Conservation (phyloP, 1,140 invertebrate genomes). For the Listronotus oregonensis region DNA sequence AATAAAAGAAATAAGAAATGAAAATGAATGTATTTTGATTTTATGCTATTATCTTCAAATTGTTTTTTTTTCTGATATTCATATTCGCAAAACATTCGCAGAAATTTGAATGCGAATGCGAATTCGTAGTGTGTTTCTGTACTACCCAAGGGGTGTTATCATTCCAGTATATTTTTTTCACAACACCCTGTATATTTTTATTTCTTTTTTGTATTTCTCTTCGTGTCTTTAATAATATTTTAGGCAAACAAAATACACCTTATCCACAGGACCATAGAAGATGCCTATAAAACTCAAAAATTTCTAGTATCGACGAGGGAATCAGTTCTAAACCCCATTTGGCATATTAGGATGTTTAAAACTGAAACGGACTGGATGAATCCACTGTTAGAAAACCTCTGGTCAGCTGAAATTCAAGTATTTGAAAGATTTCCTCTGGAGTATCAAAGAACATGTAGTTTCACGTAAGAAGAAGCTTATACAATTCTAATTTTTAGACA, state of each 20-base stretch:
- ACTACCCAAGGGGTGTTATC: too few species aligned
- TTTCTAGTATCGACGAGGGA: background rate
- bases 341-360: constrained; percentile 9
- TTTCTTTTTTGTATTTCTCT: too few species aligned
- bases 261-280: constrained; percentile 1
- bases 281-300: background rate
- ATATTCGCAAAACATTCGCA: too few species aligned
- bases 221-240: background rate
- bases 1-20: too few species aligned
- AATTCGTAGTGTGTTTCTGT: too few species aligned
- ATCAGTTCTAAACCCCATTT: background rate
- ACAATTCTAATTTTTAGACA: too few species aligned
- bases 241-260: constrained; percentile 8
- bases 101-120: too few species aligned
- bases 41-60: too few species aligned
- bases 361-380: constrained; percentile 12
- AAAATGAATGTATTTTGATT: too few species aligned
- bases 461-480: constrained; percentile 11
- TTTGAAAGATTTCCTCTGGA: constrained; percentile 11
- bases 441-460: constrained; percentile 8
- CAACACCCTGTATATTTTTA: too few species aligned
- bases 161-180: too few species aligned
- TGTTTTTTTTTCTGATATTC: too few species aligned
- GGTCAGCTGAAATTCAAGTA: constrained; percentile 5
- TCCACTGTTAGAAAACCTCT: constrained; percentile 3